phyloP scores from a whole-genome alignment of 2,888 invertebrate genomes.

The Drosophila acutilabella region DNA sequence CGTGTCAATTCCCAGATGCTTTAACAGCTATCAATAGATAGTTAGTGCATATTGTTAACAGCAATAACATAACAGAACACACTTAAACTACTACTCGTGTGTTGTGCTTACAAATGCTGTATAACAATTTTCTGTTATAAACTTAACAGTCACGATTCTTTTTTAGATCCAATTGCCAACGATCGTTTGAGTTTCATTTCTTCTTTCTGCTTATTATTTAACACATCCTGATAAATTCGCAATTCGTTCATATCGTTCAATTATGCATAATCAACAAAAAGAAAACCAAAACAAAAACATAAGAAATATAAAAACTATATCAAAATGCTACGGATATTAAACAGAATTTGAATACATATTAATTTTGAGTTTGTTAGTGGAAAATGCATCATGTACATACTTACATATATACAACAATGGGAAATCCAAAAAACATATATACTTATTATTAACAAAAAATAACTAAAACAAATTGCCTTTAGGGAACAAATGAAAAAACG shows the following conservation, averaged over 20 bases:
- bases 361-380: conserved; percentile 24
- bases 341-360: conserved; percentile 25
- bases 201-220: not conserved
- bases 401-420: conserved; percentile 12
- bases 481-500: conserved; percentile 64
- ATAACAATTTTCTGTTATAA: not conserved
- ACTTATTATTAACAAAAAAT: conserved; percentile 22
- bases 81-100: not conserved
- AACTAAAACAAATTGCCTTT: conserved; percentile 63
- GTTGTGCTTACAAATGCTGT: conserved; percentile 4
- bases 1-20: conserved; percentile 18
- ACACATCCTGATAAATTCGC: conserved; percentile 5
- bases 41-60: conserved; percentile 13
- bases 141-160: no score
- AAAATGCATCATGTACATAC: conserved; percentile 28
- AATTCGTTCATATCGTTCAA: conserved; percentile 63
- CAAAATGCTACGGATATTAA: conserved; percentile 36
- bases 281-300: not conserved
- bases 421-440: conserved; percentile 18
- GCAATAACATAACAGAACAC: conserved; percentile 11
- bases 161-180: not conserved
- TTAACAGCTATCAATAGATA: conserved; percentile 3
- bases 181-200: not conserved
- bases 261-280: conserved; percentile 61
- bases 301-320: conserved; percentile 32